Conservation (phyloP, 2,797 vertebrate species). For the Odontamblyopus lacepedii region DNA sequence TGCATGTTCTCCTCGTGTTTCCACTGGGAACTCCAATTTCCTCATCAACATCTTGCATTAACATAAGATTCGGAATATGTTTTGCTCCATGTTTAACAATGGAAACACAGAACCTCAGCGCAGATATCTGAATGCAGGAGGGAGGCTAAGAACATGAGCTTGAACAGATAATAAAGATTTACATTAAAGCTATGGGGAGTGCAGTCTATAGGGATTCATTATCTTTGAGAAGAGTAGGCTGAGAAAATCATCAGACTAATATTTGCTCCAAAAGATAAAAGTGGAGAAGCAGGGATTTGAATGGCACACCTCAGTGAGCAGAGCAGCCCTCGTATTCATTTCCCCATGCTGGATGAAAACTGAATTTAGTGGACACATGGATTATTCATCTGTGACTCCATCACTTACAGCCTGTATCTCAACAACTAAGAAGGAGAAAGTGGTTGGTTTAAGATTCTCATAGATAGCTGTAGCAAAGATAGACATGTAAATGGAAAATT, state of each 20-base stretch:
- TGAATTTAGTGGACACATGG: constrained; percentile 69
- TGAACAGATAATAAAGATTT: constrained; percentile 69
- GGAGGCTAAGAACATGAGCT: constrained; percentile 44
- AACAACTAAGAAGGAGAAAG: constrained; percentile 52
- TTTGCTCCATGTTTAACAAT: constrained; percentile 29
- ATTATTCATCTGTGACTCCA: constrained; percentile 68
- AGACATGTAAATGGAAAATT: neutral
- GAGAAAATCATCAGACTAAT: constrained; percentile 72
- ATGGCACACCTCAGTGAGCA: constrained; percentile 69
- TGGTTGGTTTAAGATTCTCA: constrained; percentile 36
- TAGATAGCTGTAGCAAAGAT: neutral
- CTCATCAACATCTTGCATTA: neutral
- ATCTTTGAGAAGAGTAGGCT: constrained; percentile 60
- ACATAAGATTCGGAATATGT: neutral
- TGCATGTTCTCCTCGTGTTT: neutral
- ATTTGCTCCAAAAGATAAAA: constrained; percentile 74
- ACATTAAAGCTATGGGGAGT: constrained; percentile 58
- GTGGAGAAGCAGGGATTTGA: constrained; percentile 66
- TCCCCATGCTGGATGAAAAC: constrained; percentile 66
- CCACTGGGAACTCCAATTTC: neutral
- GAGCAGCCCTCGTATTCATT: constrained; percentile 69
- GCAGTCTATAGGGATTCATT: constrained; percentile 58
- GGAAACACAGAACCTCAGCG: constrained; percentile 20
- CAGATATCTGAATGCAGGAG: constrained; percentile 42
- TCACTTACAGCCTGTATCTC: constrained; percentile 56